A percentile compares a stretch with the other conserved stretches of the same genome.
Conservation (phyloP, 2,113 vertebrate species). For the Cyanocitta stelleri region DNA sequence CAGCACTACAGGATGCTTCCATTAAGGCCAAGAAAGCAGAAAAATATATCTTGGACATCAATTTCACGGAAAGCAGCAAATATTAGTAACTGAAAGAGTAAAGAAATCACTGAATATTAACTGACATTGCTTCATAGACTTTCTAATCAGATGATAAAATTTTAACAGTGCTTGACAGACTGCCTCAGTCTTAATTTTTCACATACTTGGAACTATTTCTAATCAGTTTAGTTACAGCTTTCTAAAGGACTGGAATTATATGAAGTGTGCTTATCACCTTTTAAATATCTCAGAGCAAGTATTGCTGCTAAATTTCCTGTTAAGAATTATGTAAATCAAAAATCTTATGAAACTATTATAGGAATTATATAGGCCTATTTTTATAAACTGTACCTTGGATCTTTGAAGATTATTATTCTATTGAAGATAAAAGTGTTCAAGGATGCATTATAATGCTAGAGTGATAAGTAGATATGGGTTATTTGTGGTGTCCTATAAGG, state of each 20-base stretch:
- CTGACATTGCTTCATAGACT: background rate
- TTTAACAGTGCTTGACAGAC: background rate
- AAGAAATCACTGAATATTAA: background rate
- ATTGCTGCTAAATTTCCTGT: background rate
- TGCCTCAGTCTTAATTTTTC: background rate
- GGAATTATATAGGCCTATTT: background rate
- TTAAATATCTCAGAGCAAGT: background rate
- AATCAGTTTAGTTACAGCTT: background rate
- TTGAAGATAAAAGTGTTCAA: background rate
- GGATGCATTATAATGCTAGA: background rate
- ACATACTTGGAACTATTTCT: background rate
- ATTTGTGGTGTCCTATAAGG: background rate
- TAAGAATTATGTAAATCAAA: conserved; percentile 25
- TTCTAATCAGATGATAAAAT: background rate
- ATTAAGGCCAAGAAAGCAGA: background rate
- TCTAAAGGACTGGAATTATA: background rate
- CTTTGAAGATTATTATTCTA: background rate
- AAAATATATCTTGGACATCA: background rate
- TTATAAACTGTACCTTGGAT: background rate
- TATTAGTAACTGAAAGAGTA: background rate
- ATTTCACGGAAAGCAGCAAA: background rate
- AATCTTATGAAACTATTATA: background rate
- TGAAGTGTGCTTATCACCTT: background rate
- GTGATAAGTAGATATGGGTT: background rate
- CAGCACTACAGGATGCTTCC: background rate